Conservation (phyloP, 2,113 vertebrate genomes). For the Pituophis catenifer region DNA sequence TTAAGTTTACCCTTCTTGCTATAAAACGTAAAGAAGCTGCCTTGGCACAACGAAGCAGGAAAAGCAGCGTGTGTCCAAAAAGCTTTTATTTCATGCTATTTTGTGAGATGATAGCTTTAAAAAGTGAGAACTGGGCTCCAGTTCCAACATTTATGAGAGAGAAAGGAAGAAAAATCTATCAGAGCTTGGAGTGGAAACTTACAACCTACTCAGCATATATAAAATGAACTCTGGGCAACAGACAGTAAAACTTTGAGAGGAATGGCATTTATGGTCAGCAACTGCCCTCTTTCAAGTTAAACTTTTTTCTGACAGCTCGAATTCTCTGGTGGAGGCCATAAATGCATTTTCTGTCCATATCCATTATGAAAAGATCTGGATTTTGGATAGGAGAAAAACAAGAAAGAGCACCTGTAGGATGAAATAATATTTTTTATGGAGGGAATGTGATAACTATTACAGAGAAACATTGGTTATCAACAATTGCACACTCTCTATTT, state of each 20-base stretch:
- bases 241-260: background rate
- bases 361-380: background rate
- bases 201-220: background rate
- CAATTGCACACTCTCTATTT: background rate
- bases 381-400: background rate
- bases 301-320: constrained; percentile 6
- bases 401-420: background rate
- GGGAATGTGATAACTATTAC: background rate
- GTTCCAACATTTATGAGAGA: background rate
- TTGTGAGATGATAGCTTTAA: background rate
- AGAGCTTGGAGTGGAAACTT: background rate
- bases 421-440: background rate
- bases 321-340: constrained; percentile 1
- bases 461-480: background rate
- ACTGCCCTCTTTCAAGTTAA: background rate
- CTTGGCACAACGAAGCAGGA: background rate
- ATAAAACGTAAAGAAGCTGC: background rate
- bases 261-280: background rate
- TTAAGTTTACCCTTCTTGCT: background rate
- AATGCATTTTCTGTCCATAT: background rate
- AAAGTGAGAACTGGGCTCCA: background rate
- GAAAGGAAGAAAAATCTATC: background rate
- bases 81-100: background rate
- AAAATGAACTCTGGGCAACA: background rate
- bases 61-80: background rate